Conservation (phyloP, 92 coral and sea anemone species). For the Paragorgia papillata region DNA sequence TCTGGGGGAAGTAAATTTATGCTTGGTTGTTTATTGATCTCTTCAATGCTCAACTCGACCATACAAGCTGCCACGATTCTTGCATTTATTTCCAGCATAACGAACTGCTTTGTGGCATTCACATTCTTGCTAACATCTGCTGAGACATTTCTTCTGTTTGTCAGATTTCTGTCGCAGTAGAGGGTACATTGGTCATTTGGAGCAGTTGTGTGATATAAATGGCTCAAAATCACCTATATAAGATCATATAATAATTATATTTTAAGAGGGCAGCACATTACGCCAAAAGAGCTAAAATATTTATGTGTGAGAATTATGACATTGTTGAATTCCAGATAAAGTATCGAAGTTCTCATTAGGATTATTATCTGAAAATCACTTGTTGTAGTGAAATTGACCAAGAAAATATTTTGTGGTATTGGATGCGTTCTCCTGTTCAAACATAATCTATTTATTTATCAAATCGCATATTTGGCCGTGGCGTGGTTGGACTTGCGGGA, state of each 20-base stretch:
- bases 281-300: too few relatives aligned
- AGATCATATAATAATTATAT: not conserved
- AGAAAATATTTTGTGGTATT: too few relatives aligned
- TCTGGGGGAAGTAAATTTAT: conserved; percentile 15
- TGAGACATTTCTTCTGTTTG: conserved; percentile 34
- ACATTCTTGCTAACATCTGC: conserved; percentile 32
- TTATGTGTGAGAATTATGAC: too few relatives aligned
- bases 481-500: too few relatives aligned
- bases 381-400: too few relatives aligned
- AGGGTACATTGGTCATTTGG: conserved; percentile 35
- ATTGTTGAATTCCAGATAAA: too few relatives aligned
- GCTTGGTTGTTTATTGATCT: conserved; percentile 20
- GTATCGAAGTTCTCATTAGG: too few relatives aligned
- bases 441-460: too few relatives aligned
- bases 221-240: conserved; percentile 26
- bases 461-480: too few relatives aligned
- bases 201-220: conserved; percentile 28
- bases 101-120: conserved; percentile 31
- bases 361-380: too few relatives aligned
- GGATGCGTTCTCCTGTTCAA: too few relatives aligned
- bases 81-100: conserved; percentile 26
- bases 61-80: conserved; percentile 38
- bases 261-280: too few relatives aligned
- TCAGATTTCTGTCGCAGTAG: conserved; percentile 15
- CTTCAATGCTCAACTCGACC: conserved; percentile 8